Evolutionary conservation across 2,797 vertebrate genomes (phyloP).

Genomic region (Epinephelus coioides): DNA sequence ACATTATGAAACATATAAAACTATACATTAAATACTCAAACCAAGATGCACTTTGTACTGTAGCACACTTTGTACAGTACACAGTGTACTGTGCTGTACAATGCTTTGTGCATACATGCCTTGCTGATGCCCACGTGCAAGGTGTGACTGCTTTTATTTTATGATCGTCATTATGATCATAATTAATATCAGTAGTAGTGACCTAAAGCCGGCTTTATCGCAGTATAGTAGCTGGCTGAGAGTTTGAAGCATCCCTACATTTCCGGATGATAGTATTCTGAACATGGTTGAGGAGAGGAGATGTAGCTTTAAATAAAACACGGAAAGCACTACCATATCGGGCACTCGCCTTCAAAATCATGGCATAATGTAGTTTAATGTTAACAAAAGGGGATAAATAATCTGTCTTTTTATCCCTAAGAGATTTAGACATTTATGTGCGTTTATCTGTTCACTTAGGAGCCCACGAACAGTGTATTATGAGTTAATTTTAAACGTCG

Average conservation of each 20-base stretch:
- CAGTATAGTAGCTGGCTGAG: constrained; percentile 40
- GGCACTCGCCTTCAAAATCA: constrained; percentile 82
- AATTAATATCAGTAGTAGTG: constrained; percentile 4
- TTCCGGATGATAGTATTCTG: constrained; percentile 81
- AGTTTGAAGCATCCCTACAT: constrained; percentile 73
- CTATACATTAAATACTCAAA: neutral
- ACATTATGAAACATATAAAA: neutral
- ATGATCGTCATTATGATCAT: neutral
- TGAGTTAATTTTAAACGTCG: fast-evolving
- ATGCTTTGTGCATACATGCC: neutral
- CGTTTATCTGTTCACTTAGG: fast-evolving
- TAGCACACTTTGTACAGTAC: constrained; percentile 1
- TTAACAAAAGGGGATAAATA: neutral
- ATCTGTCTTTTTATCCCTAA: fast-evolving
- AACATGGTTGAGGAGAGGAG: constrained; percentile 60
- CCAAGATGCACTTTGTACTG: neutral
- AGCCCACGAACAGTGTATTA: fast-evolving
- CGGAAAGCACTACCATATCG: constrained; percentile 86
- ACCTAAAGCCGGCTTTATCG: constrained; percentile 50
- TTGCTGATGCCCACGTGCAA: neutral
- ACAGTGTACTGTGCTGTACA: constrained; percentile 6
- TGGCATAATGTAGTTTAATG: fast-evolving
- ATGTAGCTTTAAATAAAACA: constrained; percentile 83
- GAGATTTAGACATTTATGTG: fast-evolving
- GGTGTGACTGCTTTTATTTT: neutral